Base-by-base conservation (phyloP, 2,113 vertebrate genomes). In the Cheilinus undulatus region DNA sequence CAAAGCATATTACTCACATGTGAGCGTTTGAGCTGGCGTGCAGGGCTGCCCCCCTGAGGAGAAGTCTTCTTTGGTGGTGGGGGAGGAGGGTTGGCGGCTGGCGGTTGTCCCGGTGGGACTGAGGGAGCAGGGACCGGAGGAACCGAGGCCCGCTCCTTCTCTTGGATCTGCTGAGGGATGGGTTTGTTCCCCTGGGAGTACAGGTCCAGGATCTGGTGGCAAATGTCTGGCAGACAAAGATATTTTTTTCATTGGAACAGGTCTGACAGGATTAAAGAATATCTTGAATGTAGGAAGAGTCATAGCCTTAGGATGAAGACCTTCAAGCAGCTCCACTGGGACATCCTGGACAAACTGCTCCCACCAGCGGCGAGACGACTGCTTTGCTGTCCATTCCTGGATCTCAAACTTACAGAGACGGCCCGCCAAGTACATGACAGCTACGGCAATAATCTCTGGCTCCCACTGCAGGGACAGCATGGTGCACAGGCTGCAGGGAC, bases 271-370 rank as follows among this genome's bases (percentile, higher is more conserved):
- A n/a, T n/a, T n/a, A 38, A 23, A 3, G 20, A 13, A 42, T 1
- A 3, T 12, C 2, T 1, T 0, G 11, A 3, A 53, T 12, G 12
- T 2, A 0, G 8, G 3, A 49, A n/a, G 36, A 12, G 30, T 10
- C 13, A 8, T 0, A 1, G 0, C 19, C 42, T 65, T 8, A 28
- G 1, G 23, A 19, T 0, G 10, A 42, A 19, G 93, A 99, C 98
- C 98, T 96, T 99, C 98, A 15, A 99, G 89, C 52, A 99, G 95
- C 83, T 99, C 98, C 10, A 99, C 98, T 0, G 98, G 98, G 15
- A 99, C 98, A 3, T 99, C 98, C 70, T 99, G 98, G 27, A 99
- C 98, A 86, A 99, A 99, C 85, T 99, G 97, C 80, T 99, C 98
- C 98, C 98, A 99, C 98, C 98, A 99, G 27, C 96, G 93, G 27